phyloP scores from a whole-genome alignment of 2,888 invertebrate species.

The Elmis aenea region DNA sequence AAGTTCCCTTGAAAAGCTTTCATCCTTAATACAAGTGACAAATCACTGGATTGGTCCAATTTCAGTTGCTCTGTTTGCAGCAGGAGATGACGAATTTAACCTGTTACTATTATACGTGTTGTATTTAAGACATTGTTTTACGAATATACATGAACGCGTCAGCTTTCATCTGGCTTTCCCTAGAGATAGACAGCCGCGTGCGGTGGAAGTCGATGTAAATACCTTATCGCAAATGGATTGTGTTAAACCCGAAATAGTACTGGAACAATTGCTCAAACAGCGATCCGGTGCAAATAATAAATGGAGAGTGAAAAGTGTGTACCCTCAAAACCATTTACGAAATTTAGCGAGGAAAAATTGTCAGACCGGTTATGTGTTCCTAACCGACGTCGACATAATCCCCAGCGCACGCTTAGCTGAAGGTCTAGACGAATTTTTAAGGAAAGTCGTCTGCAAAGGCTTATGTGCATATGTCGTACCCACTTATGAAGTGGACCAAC shows the following conservation, averaged over 20 bases:
- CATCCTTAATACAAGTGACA: conserved; percentile 70
- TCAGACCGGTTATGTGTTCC: conserved; percentile 72
- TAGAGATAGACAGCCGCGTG: conserved; percentile 47
- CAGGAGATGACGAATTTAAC: conserved; percentile 72
- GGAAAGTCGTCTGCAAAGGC: conserved; percentile 49
- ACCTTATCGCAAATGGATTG: conserved; percentile 54
- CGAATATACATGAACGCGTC: conserved; percentile 65
- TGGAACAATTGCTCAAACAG: conserved; percentile 56
- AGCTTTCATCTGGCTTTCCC: conserved; percentile 73
- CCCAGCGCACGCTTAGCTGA: conserved; percentile 71
- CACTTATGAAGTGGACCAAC: conserved; percentile 79
- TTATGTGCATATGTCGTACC: conserved; percentile 85
- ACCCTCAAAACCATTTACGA: conserved; percentile 85
- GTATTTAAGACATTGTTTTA: conserved; percentile 71
- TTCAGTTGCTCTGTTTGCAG: conserved; percentile 75
- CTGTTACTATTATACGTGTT: conserved; percentile 67
- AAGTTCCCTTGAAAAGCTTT: conserved; percentile 76
- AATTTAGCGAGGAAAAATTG: conserved; percentile 84
- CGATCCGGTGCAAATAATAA: conserved; percentile 59
- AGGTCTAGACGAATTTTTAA: conserved; percentile 64
- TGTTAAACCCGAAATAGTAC: conserved; percentile 60
- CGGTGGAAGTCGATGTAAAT: conserved; percentile 35
- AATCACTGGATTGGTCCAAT: conserved; percentile 83
- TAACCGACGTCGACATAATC: conserved; percentile 85
- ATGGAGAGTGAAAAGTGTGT: conserved; percentile 72